Evolutionary conservation across 2,888 invertebrate species (phyloP).

Genomic region (Abrostola tripartita): DNA sequence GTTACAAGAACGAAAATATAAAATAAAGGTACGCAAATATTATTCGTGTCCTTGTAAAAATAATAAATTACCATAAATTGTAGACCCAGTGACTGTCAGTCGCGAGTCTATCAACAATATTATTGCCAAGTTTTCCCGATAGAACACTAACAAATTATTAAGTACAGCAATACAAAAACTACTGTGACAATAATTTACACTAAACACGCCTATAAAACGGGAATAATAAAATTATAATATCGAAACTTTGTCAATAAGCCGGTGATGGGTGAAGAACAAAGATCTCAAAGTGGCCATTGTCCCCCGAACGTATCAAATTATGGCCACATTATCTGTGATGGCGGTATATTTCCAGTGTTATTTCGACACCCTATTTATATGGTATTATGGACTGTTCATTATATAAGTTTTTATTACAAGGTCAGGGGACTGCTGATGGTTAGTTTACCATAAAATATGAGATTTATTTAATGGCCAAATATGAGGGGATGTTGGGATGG

Average conservation of each 20-base stretch:
- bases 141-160: conserved; percentile 50
- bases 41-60: conserved; percentile 3
- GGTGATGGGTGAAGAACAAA: conserved; percentile 64
- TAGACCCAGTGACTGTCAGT: conserved; percentile 10
- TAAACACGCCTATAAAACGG: conserved; percentile 67
- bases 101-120: conserved; percentile 36
- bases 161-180: conserved; percentile 54
- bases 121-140: conserved; percentile 43
- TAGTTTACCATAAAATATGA: conserved; percentile 56
- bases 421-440: conserved; percentile 41
- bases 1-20: not conserved
- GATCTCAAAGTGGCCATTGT: conserved; percentile 62
- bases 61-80: conserved; percentile 24
- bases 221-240: conserved; percentile 69
- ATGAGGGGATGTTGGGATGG: conserved; percentile 39
- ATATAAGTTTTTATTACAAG: conserved; percentile 57
- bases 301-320: conserved; percentile 63
- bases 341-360: conserved; percentile 48
- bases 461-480: conserved; percentile 54
- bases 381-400: conserved; percentile 41
- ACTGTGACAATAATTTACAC: conserved; percentile 68
- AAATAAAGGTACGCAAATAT: not conserved
- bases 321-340: conserved; percentile 62
- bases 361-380: conserved; percentile 55
- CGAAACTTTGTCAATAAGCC: conserved; percentile 70